Evolutionary conservation across 2,113 vertebrate species (phyloP).

Genomic region (Amphiprion percula): DNA sequence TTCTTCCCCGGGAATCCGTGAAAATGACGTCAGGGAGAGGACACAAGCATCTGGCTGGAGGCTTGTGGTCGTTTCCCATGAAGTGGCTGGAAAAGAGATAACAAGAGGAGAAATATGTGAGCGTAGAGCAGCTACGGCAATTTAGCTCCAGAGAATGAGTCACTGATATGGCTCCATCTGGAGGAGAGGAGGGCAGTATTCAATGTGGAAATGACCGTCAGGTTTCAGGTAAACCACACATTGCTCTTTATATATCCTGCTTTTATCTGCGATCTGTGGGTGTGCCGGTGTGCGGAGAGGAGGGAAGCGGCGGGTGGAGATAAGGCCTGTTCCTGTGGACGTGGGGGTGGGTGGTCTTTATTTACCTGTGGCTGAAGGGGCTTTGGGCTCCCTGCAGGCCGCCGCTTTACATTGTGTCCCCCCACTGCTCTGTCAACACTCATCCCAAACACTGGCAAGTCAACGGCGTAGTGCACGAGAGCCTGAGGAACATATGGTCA

Average conservation of each 20-base stretch:
- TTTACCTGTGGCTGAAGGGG: constrained; percentile 73
- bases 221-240: not conserved
- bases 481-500: constrained; percentile 17
- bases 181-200: not conserved
- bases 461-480: constrained; percentile 5
- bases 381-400: constrained; percentile 60
- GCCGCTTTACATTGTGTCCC: constrained; percentile 39
- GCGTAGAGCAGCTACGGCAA: too few relatives aligned
- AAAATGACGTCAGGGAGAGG: not conserved
- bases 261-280: constrained; percentile 21
- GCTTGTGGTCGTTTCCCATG: not conserved
- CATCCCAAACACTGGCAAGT: constrained; percentile 21
- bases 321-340: constrained; percentile 48
- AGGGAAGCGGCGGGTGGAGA: constrained; percentile 34
- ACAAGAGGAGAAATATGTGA: not conserved
- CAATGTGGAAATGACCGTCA: not conserved
- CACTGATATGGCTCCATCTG: not conserved
- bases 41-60: not conserved
- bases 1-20: fast-evolving
- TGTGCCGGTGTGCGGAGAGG: not conserved
- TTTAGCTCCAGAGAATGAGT: not conserved
- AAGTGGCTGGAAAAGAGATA: not conserved
- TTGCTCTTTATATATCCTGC: not conserved
- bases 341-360: constrained; percentile 67
- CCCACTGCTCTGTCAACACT: constrained; percentile 63